Evolutionary conservation across 2,113 vertebrate species (phyloP).

Genomic region (Nyctibius bracteatus): DNA sequence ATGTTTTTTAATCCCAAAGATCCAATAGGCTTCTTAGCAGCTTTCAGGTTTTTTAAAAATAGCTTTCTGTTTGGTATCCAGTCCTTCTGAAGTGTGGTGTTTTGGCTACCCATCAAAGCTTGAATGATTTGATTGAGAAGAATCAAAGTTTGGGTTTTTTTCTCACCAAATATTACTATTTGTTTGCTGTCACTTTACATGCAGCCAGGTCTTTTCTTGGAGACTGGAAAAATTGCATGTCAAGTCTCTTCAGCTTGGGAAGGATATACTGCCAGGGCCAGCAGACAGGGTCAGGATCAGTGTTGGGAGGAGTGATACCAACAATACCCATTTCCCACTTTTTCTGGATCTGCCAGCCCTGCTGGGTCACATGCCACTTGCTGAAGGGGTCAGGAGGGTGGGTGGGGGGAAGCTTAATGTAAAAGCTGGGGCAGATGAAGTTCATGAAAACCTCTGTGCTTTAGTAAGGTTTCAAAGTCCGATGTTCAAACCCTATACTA

Average conservation of each 20-base stretch:
- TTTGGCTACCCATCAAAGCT: not conserved
- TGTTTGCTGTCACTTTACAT: not conserved
- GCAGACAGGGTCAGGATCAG: not conserved
- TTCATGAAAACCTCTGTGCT: not conserved
- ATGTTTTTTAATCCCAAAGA: not conserved
- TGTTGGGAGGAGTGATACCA: not conserved
- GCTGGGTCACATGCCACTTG: accelerated
- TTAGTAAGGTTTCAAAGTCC: not conserved
- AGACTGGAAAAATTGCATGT: not conserved
- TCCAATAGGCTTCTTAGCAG: not conserved
- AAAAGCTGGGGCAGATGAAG: not conserved
- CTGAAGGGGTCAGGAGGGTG: not conserved
- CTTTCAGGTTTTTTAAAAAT: not conserved
- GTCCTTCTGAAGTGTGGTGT: not conserved
- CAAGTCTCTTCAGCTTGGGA: not conserved
- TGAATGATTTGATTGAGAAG: not conserved
- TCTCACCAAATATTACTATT: accelerated
- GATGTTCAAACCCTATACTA: accelerated
- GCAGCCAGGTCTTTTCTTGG: not conserved
- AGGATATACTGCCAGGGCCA: not conserved
- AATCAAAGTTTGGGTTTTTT: not conserved
- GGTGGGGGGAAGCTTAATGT: not conserved
- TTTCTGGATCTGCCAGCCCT: not conserved
- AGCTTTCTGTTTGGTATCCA: not conserved
- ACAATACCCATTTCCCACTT: accelerated